Evolutionary conservation across 2,113 vertebrate species (phyloP).

Genomic region (Apteryx owenii): DNA sequence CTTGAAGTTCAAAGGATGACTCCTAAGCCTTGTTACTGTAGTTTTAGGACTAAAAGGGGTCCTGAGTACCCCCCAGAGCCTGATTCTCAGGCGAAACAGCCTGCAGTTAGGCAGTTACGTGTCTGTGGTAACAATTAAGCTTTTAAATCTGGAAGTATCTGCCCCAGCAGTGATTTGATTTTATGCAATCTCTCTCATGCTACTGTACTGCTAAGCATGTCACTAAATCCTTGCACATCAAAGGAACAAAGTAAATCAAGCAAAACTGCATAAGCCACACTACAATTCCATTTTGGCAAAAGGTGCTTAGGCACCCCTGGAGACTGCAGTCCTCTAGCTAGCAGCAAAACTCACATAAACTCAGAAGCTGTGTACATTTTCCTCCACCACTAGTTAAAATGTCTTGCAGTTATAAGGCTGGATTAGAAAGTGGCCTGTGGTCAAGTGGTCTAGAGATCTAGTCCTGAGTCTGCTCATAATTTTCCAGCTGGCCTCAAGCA

Average conservation of each 20-base stretch:
- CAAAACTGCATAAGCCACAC: conserved; percentile 47
- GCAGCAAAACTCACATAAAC: neutral
- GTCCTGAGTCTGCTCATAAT: neutral
- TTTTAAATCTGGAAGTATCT: conserved; percentile 64
- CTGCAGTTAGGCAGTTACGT: conserved; percentile 10
- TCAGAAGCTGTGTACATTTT: neutral
- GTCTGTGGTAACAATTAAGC: conserved; percentile 18
- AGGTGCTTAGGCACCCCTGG: conserved; percentile 7
- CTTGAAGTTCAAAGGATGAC: conserved; percentile 10
- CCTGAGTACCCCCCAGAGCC: neutral
- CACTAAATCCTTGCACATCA: conserved; percentile 69
- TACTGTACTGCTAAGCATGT: conserved; percentile 23
- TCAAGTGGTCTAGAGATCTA: neutral
- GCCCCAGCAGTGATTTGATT: conserved; percentile 59
- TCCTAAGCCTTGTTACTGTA: conserved; percentile 25
- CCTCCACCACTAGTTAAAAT: neutral
- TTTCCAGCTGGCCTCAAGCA: neutral
- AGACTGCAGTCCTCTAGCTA: neutral
- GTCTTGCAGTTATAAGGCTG: neutral
- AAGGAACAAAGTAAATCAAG: conserved; percentile 65
- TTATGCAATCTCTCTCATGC: conserved; percentile 58
- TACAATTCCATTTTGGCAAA: conserved; percentile 39
- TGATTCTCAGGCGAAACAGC: neutral
- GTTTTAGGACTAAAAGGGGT: neutral
- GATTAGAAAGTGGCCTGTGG: neutral